A percentile compares a stretch with the other conserved stretches of the same genome.
Conservation (phyloP, 2,113 vertebrate species). For the Cyphomyrus discorhynchus region DNA sequence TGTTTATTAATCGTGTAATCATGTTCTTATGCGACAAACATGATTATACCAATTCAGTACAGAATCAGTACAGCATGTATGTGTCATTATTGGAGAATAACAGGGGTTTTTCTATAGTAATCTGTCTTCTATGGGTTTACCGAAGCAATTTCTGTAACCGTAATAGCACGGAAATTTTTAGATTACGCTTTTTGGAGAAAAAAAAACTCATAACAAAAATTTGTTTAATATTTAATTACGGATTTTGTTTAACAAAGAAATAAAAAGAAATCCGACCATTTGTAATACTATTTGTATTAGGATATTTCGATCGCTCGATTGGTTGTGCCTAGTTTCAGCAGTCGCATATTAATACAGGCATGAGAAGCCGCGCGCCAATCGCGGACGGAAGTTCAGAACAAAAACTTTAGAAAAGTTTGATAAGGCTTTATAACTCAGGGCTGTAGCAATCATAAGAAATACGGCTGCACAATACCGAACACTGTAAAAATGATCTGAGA, state of each 20-base stretch:
- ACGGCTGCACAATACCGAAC: no score
- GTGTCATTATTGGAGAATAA: not conserved
- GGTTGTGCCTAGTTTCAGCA: not conserved
- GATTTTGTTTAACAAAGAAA: not conserved
- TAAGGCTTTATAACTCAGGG: not conserved
- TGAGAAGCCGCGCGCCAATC: constrained; percentile 40
- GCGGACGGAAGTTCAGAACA: not conserved
- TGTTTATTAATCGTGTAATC: not conserved
- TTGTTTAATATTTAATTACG: not conserved
- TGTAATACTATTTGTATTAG: not conserved
- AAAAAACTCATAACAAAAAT: not conserved
- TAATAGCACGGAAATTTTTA: not conserved
- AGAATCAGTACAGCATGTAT: not conserved
- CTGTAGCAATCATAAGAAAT: not conserved
- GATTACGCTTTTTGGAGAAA: not conserved
- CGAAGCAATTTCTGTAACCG: not conserved
- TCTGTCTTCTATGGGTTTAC: not conserved
- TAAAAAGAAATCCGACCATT: not conserved
- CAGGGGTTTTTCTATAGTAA: not conserved
- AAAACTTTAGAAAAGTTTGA: constrained; percentile 33
- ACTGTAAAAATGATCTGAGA: not conserved
- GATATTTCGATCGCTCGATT: constrained; percentile 2
- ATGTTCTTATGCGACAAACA: not conserved
- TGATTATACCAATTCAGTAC: not conserved
- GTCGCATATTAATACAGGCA: constrained; percentile 39